These are phyloP conservation scores for Promerops cafer DNA, from an alignment of 2,113 vertebrate species.

Conservation along the genomic window DNA sequence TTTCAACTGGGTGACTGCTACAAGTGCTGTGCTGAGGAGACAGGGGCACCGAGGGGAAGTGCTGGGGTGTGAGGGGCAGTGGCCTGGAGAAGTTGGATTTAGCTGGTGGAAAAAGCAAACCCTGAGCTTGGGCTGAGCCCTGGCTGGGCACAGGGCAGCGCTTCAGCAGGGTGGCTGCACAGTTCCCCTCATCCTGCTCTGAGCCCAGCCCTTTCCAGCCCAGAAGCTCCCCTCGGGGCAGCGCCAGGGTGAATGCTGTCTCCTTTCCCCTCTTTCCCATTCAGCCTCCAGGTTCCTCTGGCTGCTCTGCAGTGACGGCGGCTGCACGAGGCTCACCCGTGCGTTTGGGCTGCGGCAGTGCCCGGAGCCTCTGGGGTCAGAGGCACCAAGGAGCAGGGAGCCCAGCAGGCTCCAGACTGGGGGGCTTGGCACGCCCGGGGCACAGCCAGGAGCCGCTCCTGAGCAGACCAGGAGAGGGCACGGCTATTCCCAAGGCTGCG, in stretches of 20 bases:
- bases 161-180: not conserved
- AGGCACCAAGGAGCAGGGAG: not conserved
- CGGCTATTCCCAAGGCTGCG: rapidly evolving
- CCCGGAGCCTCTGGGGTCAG: not conserved
- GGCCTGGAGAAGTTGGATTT: not conserved
- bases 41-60: rapidly evolving
- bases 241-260: not conserved
- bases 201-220: not conserved
- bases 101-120: not conserved
- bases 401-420: not conserved
- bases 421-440: rapidly evolving
- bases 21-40: not conserved
- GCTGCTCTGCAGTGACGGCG: not conserved
- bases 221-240: not conserved
- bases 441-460: not conserved
- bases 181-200: not conserved
- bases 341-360: not conserved
- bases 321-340: not conserved
- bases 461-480: not conserved
- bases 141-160: not conserved
- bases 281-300: not conserved
- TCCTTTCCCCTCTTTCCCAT: not conserved
- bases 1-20: not conserved
- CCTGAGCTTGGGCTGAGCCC: not conserved
- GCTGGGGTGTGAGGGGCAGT: not conserved